Conservation (phyloP, 2,113 vertebrate genomes). For the Melanerpes formicivorus region DNA sequence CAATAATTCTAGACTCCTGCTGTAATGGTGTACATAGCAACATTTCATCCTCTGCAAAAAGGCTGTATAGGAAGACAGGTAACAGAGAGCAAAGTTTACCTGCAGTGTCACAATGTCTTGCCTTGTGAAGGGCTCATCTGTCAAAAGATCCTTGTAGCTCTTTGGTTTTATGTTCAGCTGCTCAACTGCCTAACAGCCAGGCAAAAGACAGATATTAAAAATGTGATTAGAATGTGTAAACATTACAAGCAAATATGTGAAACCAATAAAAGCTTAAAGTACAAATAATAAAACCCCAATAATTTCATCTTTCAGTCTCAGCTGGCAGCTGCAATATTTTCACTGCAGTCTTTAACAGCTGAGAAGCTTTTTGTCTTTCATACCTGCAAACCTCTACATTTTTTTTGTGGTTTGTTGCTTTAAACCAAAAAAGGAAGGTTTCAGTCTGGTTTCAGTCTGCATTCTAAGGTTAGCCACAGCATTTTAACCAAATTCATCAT, state of each 20-base stretch:
- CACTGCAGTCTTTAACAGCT: background rate
- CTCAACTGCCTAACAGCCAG: conserved; percentile 83
- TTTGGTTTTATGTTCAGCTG: conserved; percentile 97
- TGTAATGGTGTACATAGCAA: background rate
- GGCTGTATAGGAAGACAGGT: accelerated
- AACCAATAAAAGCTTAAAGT: background rate
- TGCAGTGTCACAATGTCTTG: conserved; percentile 92
- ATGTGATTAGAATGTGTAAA: background rate
- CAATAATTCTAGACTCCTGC: background rate
- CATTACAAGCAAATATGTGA: background rate
- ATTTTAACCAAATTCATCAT: background rate
- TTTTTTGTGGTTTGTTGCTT: background rate
- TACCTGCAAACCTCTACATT: background rate
- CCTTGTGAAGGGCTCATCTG: conserved; percentile 89
- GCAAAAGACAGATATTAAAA: background rate
- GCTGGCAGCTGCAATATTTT: background rate
- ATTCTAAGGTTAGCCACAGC: background rate
- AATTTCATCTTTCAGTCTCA: background rate
- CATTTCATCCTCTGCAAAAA: background rate
- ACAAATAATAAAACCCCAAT: background rate
- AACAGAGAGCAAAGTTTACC: conserved; percentile 68
- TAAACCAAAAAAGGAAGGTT: background rate
- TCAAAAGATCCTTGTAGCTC: conserved; percentile 91
- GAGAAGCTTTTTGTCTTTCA: background rate
- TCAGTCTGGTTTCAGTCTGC: background rate